Conservation (phyloP, 2,888 invertebrate species). For the Malacosoma neustria region DNA sequence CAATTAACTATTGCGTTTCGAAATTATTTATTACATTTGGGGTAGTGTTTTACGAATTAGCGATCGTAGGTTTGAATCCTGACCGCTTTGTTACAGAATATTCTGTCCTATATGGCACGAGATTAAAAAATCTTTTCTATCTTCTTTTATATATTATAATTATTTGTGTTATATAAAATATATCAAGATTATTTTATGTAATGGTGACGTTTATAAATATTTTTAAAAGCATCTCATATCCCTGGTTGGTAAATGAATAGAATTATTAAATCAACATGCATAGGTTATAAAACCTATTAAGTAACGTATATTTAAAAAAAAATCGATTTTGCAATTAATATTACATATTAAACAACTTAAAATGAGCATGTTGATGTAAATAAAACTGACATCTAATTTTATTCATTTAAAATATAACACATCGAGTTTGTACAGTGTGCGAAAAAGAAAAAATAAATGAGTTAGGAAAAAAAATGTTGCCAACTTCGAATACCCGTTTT, state of each 20-base stretch:
- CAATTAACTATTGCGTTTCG: too few species aligned
- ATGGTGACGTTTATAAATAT: too few species aligned
- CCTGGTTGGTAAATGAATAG: slow-evolving; percentile 27
- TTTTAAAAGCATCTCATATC: slow-evolving; percentile 42
- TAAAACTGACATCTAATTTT: too few species aligned
- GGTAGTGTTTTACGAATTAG: too few species aligned
- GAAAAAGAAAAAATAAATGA: slow-evolving; percentile 32
- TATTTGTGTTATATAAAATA: neutral
- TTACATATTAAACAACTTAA: too few species aligned
- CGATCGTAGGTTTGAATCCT: too few species aligned
- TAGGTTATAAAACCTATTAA: too few species aligned
- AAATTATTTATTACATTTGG: too few species aligned
- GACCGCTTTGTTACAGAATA: too few species aligned
- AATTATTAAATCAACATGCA: slow-evolving; percentile 10
- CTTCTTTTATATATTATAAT: neutral
- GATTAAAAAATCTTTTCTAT: too few species aligned
- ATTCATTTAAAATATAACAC: slow-evolving; percentile 17
- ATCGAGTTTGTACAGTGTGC: slow-evolving; percentile 72
- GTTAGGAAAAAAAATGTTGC: slow-evolving; percentile 56
- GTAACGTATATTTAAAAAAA: neutral
- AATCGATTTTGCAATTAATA: neutral
- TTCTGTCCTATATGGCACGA: too few species aligned
- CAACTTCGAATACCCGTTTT: slow-evolving; percentile 31
- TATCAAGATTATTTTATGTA: neutral
- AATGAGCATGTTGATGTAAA: too few species aligned